A percentile compares a stretch with the other conserved stretches of the same genome.
These are phyloP conservation scores for Megastigmus dorsalis DNA, from an alignment of 2,888 invertebrate genomes.

Conservation along the genomic window DNA sequence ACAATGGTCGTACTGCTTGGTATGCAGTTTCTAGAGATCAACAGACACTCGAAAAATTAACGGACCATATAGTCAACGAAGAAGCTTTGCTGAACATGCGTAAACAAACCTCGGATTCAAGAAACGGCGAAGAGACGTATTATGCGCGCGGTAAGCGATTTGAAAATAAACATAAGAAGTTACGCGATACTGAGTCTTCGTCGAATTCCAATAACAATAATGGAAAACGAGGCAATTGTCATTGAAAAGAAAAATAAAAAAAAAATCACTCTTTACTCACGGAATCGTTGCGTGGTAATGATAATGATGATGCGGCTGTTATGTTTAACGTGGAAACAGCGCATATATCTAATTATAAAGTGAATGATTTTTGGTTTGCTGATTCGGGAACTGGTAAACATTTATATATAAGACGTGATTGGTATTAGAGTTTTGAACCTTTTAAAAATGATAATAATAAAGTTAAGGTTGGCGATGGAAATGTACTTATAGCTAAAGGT, in stretches of 20 bases:
- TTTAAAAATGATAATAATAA: not conserved
- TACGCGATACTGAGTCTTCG: not conserved
- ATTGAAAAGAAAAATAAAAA: not conserved
- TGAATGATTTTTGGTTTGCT: not conserved
- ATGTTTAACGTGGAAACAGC: not conserved
- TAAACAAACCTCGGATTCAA: not conserved
- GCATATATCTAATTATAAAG: not conserved
- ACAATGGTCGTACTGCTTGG: constrained; percentile 42
- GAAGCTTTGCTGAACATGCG: constrained; percentile 23
- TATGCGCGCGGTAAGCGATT: not conserved
- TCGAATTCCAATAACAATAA: not conserved
- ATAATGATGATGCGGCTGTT: not conserved
- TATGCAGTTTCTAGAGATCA: constrained; percentile 36
- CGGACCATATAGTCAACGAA: constrained; percentile 45
- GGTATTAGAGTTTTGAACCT: not conserved
- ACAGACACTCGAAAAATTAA: constrained; percentile 36
- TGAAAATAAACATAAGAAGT: not conserved
- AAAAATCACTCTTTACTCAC: not conserved
- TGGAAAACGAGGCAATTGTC: not conserved
- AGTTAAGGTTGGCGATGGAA: not conserved
- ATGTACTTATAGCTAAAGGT: not conserved
- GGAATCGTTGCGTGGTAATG: not conserved
- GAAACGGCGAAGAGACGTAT: not conserved
- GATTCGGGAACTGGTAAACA: not conserved
- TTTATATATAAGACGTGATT: not conserved